Evolutionary conservation across 2,113 vertebrate genomes (phyloP), one percentile per base, ranked within the genome.

Genomic region (Lamprotornis superbus): DNA sequence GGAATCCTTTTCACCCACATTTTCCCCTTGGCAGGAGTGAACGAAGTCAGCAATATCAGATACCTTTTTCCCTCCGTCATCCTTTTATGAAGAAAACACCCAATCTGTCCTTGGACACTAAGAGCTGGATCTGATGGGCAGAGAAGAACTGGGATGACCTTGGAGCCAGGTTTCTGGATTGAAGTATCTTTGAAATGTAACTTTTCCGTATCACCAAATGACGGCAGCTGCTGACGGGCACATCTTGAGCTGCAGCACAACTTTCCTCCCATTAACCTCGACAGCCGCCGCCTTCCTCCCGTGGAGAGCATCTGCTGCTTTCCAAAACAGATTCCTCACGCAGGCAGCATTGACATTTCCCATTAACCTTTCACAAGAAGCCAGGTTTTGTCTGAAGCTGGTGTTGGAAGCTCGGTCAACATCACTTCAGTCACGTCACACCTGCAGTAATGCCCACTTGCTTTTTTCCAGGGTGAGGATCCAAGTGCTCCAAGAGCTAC

Each of bases 1-100:
- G 57, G 91, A 95, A 73, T 87, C 71, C 70, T 93, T 92, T 86
- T 94, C 79, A 83, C 85, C 68, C 31, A 70, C 42, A 68, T 83
- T 87, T 92, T 56, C 55, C 75, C 31, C 25, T 61, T 68, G 46
- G 40, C 83, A 39, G 59, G 31, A 92, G 25, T 40, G 83, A 88
- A 61, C 37, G 13, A 74, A 55, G 28, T 28, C 78, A 67, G 63
- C 53, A 50, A 12, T 10, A 9, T 37, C 46, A 57, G 31, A 39
- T 57, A 28, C n/a, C 18, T 50, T 67, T 81, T 92, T 35, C 64
- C 22, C 53, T 73, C 70, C 0, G 0, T 77, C 79, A 74, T 35
- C 24, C 20, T 90, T 80, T 73, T 49, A 40, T 23, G 44, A 37
- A 31, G 2, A 64, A 77, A 65, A 55, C 79, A 49, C 28, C 5